Percentiles rank a stretch among this genome's conserved stretches.
These are phyloP conservation scores for Xylocampa areola DNA, from an alignment of 2,888 invertebrate genomes.

Conservation along the genomic window DNA sequence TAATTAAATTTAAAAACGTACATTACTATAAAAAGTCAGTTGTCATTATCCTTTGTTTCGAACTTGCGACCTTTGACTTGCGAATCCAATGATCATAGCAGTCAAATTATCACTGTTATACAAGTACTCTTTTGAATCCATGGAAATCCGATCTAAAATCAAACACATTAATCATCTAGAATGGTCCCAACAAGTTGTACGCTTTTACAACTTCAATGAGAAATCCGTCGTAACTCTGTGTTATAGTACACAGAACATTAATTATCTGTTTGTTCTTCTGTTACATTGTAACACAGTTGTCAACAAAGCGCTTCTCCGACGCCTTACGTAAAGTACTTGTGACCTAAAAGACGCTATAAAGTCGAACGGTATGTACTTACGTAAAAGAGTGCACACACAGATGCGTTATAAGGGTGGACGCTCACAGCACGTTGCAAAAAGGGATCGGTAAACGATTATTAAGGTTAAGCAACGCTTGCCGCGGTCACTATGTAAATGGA, in stretches of 20 bases:
- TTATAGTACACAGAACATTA: slow-evolving; percentile 34
- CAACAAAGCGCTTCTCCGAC: neutral
- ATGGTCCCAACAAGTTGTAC: slow-evolving; percentile 6
- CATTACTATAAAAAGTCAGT: no score
- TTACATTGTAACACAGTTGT: slow-evolving; percentile 33
- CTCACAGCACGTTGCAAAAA: no score
- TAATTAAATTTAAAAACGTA: no score
- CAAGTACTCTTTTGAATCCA: no score
- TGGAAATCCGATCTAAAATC: slow-evolving; percentile 9
- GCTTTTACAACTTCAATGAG: slow-evolving; percentile 6
- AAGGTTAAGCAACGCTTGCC: no score
- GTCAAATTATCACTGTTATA: no score
- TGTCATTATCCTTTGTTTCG: no score
- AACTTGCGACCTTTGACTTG: no score
- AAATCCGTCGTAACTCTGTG: slow-evolving; percentile 15
- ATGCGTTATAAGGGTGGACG: no score
- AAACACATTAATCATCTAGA: slow-evolving; percentile 11
- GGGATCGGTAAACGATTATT: no score
- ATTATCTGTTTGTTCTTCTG: slow-evolving; percentile 14
- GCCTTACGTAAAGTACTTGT: slow-evolving; percentile 24
- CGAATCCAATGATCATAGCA: no score
- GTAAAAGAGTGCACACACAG: slow-evolving; percentile 9
- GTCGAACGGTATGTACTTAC: slow-evolving; percentile 13
- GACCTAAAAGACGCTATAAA: slow-evolving; percentile 35
- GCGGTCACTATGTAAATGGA: no score